These are phyloP conservation scores for Lacerta viridis DNA, from an alignment of 2,797 vertebrate genomes.

Conservation along the genomic window DNA sequence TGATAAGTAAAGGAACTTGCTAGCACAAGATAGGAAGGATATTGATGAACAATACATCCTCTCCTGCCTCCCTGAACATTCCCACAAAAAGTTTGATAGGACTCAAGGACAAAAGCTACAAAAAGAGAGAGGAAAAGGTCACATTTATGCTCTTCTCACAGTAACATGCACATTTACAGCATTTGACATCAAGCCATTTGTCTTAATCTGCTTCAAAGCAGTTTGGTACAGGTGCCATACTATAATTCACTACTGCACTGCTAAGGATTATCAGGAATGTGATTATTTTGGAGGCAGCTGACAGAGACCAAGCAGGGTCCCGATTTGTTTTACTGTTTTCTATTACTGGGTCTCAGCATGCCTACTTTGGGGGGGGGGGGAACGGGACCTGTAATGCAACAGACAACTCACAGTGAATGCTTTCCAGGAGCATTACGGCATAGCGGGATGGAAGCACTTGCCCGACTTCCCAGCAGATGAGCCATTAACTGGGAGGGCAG, in stretches of 20 bases:
- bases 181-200: slow-evolving; percentile 6
- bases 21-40: too few species aligned
- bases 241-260: background rate
- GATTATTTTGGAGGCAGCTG: background rate
- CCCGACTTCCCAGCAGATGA: too few species aligned
- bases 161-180: background rate
- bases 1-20: too few species aligned
- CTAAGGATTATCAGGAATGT: background rate
- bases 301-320: background rate
- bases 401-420: background rate
- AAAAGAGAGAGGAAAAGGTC: background rate
- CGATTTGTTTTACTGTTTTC: background rate
- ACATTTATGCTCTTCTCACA: background rate
- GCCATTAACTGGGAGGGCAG: too few species aligned
- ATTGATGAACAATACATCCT: too few species aligned
- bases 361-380: background rate
- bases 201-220: background rate
- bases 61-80: too few species aligned
- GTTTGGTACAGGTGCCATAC: background rate
- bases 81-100: too few species aligned
- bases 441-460: background rate
- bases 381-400: background rate
- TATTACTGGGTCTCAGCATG: background rate
- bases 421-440: background rate
- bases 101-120: background rate